Evolutionary conservation across 2,888 invertebrate genomes (phyloP), one percentile per base, ranked within the genome.

Genomic region (Lapara coniferarum): DNA sequence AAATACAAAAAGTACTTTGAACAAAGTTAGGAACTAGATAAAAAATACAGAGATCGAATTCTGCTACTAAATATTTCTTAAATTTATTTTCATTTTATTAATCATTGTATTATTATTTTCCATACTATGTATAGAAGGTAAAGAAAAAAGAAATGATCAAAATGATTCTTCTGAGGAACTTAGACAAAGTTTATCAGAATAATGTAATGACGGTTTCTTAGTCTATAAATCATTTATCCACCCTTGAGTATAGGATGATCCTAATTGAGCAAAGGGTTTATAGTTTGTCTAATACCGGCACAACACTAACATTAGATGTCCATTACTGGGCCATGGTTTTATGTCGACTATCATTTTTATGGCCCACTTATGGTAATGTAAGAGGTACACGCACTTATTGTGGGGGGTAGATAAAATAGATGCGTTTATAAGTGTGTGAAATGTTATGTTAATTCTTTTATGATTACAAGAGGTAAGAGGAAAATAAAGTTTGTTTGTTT

Each of bases 311-410:
- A 68, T 58, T 69, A 70, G 71, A 73, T 67, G 71, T 66, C 68
- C 72, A 72, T 74, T 75, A 72, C 73, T 70, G 30, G 69, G 71
- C 69, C 73, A 71, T 72, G 69, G 77, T 77, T 83, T 83, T 84
- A 84, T 78, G 83, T 72, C 73, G 75, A 70, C 74, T 75, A 73
- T 73, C 77, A 74, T 73, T 85, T 87, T 88, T 88, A 89, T 85
- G 81, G 76, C 66, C 79, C 86, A 87, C 86, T 88, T 85, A 89
- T 84, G 84, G 82, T 87, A 85, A 86, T 82, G 85, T 78, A 73
- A 72, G 77, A 76, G 74, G 75, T 76, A 70, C 73, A 73, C 73
- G 71, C 72, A 72, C 72, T 77, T 75, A 78, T 75, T 74, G 72
- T 69, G 71, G 77, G 74, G 68, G 70, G 74, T 76, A 79, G 86